Conservation (phyloP, 2,888 invertebrate genomes). For the Laspeyria flexula region DNA sequence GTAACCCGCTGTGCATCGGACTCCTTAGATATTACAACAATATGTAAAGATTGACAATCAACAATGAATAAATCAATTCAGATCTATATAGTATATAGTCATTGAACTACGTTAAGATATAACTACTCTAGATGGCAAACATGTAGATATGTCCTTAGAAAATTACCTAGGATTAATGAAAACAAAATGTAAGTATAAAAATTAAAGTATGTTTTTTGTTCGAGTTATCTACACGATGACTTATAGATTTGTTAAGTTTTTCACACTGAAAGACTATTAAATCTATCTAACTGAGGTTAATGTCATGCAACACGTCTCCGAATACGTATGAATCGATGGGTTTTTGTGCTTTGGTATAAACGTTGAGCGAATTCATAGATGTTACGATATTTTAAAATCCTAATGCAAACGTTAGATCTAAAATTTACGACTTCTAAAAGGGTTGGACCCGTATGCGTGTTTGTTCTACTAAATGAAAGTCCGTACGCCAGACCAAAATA, state of each 20-base stretch:
- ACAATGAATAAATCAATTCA: slow-evolving; percentile 58
- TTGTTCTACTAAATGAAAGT: slow-evolving; percentile 73
- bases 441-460: slow-evolving; percentile 85
- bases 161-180: slow-evolving; percentile 51
- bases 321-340: slow-evolving; percentile 84
- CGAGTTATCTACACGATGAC: slow-evolving; percentile 56
- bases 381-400: slow-evolving; percentile 79
- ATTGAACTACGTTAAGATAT: slow-evolving; percentile 52
- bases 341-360: slow-evolving; percentile 86
- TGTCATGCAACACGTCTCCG: slow-evolving; percentile 77
- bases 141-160: slow-evolving; percentile 65
- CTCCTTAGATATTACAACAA: slow-evolving; percentile 44
- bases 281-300: slow-evolving; percentile 76
- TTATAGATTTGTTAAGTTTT: slow-evolving; percentile 82
- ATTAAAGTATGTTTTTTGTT: slow-evolving; percentile 48
- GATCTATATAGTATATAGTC: slow-evolving; percentile 63
- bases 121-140: slow-evolving; percentile 69
- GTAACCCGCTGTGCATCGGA: slow-evolving; percentile 34
- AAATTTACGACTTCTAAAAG: slow-evolving; percentile 80
- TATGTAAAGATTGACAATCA: slow-evolving; percentile 44
- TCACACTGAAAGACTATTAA: slow-evolving; percentile 83
- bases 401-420: slow-evolving; percentile 83
- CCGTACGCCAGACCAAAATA: slow-evolving; percentile 58
- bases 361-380: slow-evolving; percentile 83
- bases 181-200: slow-evolving; percentile 44